Evolutionary conservation across 1,140 invertebrate species (phyloP), one percentile per base, ranked within the genome.

Genomic region (Caligus rogercresseyi): DNA sequence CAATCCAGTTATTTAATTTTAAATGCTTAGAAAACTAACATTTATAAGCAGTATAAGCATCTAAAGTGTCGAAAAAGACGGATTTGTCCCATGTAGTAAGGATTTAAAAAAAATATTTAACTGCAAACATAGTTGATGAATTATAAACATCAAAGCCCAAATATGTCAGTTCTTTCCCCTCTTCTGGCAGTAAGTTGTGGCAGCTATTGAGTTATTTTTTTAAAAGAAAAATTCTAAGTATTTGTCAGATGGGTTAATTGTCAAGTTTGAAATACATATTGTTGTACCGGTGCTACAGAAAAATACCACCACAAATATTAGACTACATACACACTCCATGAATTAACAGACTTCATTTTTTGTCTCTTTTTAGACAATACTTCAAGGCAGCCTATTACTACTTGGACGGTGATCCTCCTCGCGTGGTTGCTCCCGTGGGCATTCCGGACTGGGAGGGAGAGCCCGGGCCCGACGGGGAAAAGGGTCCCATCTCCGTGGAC

Each of bases 321-420:
- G n/a, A n/a, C n/a, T n/a, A n/a, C n/a, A n/a, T n/a, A n/a, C n/a
- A n/a, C n/a, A n/a, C n/a, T n/a, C n/a, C n/a, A n/a, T 11, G 31
- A n/a, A 43, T n/a, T 43, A 11, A 43, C 62, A 77, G 78, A 52
- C 75, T 74, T 54, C 74, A 78, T 63, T 78, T 76, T 54, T 25
- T 16, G 59, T 54, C 16, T 15, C 11, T 3, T 60, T 60, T 18
- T 25, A 60, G 57, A 26, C 57, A 25, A 25, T 60, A 26, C 56
- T 85, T 86, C 71, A 83, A 85, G 73, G 84, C 83, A 26, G 81
- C 83, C 15, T 88, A 87, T 70, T 87, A 86, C 71, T 87, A 86
- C 69, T 72, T 87, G 70, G 84, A 86, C 31, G 31, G 31, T 70
- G 85, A 87, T 73, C 82, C 83, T 24, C 81, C 83, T 16, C 71